phyloP scores from a whole-genome alignment of 2,797 vertebrate genomes.

The Alouatta caraya region DNA sequence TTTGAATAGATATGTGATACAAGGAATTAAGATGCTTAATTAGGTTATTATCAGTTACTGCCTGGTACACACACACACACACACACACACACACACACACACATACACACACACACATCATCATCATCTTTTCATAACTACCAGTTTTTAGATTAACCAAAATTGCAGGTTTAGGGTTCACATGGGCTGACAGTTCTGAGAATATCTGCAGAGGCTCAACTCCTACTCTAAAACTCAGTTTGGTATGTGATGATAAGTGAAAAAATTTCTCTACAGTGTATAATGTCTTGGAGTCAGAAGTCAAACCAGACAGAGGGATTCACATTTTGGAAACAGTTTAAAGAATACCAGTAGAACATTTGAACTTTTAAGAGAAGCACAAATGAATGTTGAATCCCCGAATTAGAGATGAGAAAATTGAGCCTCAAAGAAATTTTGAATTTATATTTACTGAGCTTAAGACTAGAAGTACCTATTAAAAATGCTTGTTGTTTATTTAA shows the following conservation, averaged over 20 bases:
- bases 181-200: background rate
- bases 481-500: background rate
- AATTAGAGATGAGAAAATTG: background rate
- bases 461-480: background rate
- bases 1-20: background rate
- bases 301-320: background rate
- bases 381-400: background rate
- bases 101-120: background rate
- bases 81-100: background rate
- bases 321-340: background rate
- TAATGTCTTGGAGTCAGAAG: background rate
- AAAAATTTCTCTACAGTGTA: background rate
- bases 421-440: background rate
- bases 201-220: background rate
- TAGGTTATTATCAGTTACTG: background rate
- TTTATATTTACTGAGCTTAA: background rate
- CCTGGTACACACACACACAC: background rate
- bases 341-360: background rate
- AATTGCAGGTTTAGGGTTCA: background rate
- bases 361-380: background rate
- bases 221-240: background rate
- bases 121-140: background rate
- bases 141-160: background rate
- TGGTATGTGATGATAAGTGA: background rate
- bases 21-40: background rate